These are phyloP conservation scores for Muraenolepis orangiensis DNA, from an alignment of 2,797 vertebrate genomes.

Conservation along the genomic window DNA sequence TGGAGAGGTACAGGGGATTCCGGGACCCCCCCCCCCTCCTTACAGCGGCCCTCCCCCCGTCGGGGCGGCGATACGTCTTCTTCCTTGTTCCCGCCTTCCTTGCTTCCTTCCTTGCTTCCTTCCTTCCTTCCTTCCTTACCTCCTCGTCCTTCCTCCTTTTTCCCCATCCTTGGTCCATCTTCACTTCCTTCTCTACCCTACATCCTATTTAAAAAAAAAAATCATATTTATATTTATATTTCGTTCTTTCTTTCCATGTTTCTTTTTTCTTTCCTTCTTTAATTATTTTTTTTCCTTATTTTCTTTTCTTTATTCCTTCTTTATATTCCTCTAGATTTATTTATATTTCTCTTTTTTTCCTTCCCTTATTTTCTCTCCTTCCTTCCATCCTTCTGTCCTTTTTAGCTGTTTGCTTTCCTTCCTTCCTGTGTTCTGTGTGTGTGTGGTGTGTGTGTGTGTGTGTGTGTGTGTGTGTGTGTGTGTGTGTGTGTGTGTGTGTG, in stretches of 20 bases:
- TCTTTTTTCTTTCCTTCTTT: background rate
- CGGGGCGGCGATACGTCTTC: no score
- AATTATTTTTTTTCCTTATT: background rate
- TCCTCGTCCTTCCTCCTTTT: background rate
- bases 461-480: no score
- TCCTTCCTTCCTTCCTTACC: background rate
- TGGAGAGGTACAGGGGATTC: conserved; percentile 95
- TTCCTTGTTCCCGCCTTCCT: no score
- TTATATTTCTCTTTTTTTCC: background rate
- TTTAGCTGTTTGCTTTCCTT: conserved; percentile 48
- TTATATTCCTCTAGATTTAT: background rate
- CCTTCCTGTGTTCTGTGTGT: no score
- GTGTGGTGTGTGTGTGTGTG: no score
- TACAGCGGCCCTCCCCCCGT: background rate
- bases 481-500: no score
- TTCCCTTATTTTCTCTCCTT: no score
- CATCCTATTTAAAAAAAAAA: no score
- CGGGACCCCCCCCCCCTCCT: conserved; percentile 70
- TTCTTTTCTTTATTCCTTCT: background rate
- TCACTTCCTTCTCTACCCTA: background rate
- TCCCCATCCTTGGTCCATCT: background rate
- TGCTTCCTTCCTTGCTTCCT: no score
- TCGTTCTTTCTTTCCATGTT: background rate
- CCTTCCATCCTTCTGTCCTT: conserved; percentile 21
- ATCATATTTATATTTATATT: background rate